Percentiles rank a stretch among this genome's conserved stretches.
phyloP scores from a whole-genome alignment of 2,888 invertebrate genomes.

The Dryococelus australis region DNA sequence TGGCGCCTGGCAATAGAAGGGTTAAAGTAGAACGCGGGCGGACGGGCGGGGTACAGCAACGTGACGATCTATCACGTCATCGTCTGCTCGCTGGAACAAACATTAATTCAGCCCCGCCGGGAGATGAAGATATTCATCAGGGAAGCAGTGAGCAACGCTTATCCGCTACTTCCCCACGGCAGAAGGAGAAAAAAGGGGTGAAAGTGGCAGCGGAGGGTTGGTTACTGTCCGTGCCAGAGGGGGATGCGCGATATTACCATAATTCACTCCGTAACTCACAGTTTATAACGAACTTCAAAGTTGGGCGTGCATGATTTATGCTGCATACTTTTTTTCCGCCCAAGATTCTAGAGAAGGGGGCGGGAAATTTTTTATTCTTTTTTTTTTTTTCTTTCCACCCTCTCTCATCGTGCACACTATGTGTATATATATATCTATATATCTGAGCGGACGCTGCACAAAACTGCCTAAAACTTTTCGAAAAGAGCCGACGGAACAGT shows the following conservation, averaged over 20 bases:
- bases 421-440: neutral
- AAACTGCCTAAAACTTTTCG: no score
- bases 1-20: no score
- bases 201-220: no score
- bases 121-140: slow-evolving; percentile 10
- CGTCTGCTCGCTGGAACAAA: neutral
- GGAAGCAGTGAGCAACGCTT: no score
- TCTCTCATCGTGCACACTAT: neutral
- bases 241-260: slow-evolving; percentile 16
- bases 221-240: neutral
- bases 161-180: no score
- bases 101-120: neutral
- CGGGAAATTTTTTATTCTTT: neutral
- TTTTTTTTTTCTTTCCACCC: neutral
- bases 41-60: no score
- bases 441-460: no score
- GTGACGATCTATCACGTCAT: no score
- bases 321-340: neutral
- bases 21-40: no score
- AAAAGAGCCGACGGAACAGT: no score
- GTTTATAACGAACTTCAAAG: slow-evolving; percentile 16
- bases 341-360: neutral
- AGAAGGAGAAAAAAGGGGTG: no score
- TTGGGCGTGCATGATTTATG: neutral
- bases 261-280: slow-evolving; percentile 16